A percentile compares a stretch with the other conserved stretches of the same genome.
phyloP scores from a whole-genome alignment of 2,888 invertebrate genomes.

The Apantesis nais region DNA sequence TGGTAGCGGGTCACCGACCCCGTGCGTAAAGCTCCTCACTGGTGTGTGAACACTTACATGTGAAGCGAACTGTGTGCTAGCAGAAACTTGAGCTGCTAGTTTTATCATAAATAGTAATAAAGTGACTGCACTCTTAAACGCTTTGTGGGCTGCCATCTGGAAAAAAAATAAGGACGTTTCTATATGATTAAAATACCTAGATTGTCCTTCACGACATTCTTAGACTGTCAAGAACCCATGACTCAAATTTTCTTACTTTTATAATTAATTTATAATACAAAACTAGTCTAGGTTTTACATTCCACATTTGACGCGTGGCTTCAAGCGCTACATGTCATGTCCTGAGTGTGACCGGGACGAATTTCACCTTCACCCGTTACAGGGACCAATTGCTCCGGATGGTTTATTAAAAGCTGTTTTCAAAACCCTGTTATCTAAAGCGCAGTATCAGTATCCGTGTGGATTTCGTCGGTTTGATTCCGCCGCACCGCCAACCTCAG shows the following conservation, averaged over 20 bases:
- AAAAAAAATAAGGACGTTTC: slow-evolving; percentile 15
- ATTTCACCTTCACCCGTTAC: background rate
- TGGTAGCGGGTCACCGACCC: slow-evolving; percentile 75
- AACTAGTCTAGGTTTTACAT: background rate
- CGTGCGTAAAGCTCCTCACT: slow-evolving; percentile 75
- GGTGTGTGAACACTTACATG: slow-evolving; percentile 80
- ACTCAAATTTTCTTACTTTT: background rate
- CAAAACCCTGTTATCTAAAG: background rate
- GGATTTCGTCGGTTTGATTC: background rate
- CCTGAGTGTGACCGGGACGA: background rate
- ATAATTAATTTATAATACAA: background rate
- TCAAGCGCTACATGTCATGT: background rate
- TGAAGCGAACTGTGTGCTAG: slow-evolving; percentile 73
- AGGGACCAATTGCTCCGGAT: background rate
- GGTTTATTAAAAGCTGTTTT: background rate
- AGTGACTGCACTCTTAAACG: slow-evolving; percentile 37
- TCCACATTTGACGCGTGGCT: background rate
- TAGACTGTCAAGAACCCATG: background rate
- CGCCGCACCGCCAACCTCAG: too few relatives aligned
- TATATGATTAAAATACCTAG: background rate
- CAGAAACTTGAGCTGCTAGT: slow-evolving; percentile 46
- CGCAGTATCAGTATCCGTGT: background rate
- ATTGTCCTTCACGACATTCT: background rate
- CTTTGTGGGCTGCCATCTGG: slow-evolving; percentile 48
- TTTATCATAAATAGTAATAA: slow-evolving; percentile 54